These are phyloP conservation scores for Cheracebus regulus DNA, from an alignment of 2,797 vertebrate genomes.

Conservation along the genomic window DNA sequence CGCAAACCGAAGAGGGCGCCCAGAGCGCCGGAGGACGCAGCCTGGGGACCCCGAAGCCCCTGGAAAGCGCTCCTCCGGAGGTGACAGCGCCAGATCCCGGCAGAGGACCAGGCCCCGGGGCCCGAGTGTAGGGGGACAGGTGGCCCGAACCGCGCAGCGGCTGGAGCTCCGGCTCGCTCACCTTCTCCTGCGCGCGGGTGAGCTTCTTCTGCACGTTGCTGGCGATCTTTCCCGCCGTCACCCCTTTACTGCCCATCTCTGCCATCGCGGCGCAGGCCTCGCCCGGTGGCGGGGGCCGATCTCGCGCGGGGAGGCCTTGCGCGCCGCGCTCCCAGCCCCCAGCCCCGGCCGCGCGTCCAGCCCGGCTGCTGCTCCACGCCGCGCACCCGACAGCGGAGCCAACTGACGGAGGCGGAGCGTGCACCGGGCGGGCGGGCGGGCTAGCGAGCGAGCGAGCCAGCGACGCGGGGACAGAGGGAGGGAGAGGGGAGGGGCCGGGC, in stretches of 20 bases:
- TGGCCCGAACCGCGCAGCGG: neutral
- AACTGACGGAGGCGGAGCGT: slow-evolving; percentile 66
- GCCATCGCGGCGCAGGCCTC: slow-evolving; percentile 90
- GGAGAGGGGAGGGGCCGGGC: slow-evolving; percentile 42
- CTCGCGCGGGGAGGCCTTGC: neutral
- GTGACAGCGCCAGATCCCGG: neutral
- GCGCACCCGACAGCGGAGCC: neutral
- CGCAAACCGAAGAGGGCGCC: neutral
- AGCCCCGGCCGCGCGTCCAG: slow-evolving; percentile 92
- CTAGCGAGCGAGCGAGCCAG: neutral
- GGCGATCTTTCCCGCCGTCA: slow-evolving; percentile 96
- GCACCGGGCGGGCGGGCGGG: neutral
- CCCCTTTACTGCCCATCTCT: slow-evolving; percentile 97
- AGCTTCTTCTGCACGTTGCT: slow-evolving; percentile 99
- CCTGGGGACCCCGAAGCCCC: neutral
- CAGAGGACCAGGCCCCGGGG: neutral
- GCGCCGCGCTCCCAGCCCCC: slow-evolving; percentile 78
- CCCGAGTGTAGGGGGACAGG: neutral
- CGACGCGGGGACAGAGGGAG: slow-evolving; percentile 33
- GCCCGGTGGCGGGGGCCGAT: slow-evolving; percentile 42
- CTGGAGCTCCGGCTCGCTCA: slow-evolving; percentile 75
- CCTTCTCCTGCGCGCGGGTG: slow-evolving; percentile 98
- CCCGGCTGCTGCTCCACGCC: slow-evolving; percentile 44
- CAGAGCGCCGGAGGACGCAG: neutral
- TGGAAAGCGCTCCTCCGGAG: neutral